Conservation (phyloP, 1,140 invertebrate species). For the Leptinotarsa texana region DNA sequence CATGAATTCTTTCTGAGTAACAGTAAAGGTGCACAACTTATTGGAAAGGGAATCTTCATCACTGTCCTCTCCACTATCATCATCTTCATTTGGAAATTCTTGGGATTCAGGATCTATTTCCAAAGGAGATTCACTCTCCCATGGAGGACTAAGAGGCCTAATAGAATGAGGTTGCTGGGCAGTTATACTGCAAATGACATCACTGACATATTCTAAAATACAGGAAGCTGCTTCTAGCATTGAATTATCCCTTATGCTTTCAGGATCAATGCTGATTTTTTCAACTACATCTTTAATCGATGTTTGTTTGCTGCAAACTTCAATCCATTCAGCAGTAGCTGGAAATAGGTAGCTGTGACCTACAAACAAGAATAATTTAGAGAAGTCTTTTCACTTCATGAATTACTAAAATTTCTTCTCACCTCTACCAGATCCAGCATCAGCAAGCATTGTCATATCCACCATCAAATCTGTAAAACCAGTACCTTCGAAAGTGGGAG, state of each 20-base stretch:
- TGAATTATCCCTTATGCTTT: constrained; percentile 52
- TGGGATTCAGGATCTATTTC: constrained; percentile 81
- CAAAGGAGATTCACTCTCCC: constrained; percentile 76
- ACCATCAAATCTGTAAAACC: constrained; percentile 83
- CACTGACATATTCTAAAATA: constrained; percentile 62
- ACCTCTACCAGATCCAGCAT: constrained; percentile 70
- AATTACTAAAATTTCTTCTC: not conserved
- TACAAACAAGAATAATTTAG: not conserved
- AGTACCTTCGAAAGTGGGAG: constrained; percentile 66
- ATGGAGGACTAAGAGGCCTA: constrained; percentile 71
- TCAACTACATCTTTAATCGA: constrained; percentile 62
- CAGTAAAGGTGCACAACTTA: constrained; percentile 95
- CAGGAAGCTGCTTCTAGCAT: constrained; percentile 79
- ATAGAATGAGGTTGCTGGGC: constrained; percentile 37
- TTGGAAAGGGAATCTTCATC: constrained; percentile 94
- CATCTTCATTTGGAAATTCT: constrained; percentile 86
- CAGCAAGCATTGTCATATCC: constrained; percentile 81
- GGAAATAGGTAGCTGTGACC: constrained; percentile 81
- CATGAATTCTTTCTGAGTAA: constrained; percentile 98
- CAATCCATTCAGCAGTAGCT: constrained; percentile 78
- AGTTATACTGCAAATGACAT: constrained; percentile 57
- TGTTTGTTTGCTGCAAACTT: constrained; percentile 67
- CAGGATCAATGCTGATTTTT: constrained; percentile 56
- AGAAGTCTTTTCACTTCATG: too few species aligned
- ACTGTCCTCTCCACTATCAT: constrained; percentile 92